These are phyloP conservation scores for Sturmia bella DNA, from an alignment of 2,888 invertebrate species.

Conservation along the genomic window DNA sequence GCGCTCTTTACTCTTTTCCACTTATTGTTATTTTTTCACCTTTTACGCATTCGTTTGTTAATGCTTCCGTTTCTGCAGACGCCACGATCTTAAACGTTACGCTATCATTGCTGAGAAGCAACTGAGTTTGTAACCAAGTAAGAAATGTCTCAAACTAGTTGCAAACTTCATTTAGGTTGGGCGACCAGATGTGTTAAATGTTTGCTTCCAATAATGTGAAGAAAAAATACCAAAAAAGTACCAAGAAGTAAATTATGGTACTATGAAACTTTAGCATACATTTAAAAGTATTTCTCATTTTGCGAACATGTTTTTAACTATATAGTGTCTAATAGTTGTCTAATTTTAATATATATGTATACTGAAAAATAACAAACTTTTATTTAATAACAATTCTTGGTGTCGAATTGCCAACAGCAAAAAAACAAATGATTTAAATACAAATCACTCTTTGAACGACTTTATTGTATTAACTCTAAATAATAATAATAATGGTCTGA, in stretches of 20 bases:
- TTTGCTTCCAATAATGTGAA: constrained; percentile 2
- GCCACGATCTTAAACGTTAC: constrained; percentile 43
- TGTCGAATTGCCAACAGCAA: too few relatives aligned
- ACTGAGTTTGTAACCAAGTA: constrained; percentile 48
- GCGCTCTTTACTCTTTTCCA: constrained; percentile 50
- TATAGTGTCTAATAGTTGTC: too few relatives aligned
- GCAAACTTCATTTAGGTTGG: constrained; percentile 21
- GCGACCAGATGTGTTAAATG: background rate
- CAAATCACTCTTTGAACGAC: too few relatives aligned
- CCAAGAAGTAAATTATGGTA: background rate
- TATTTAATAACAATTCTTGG: too few relatives aligned
- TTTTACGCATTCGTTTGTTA: constrained; percentile 43
- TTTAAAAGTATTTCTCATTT: too few relatives aligned
- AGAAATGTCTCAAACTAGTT: constrained; percentile 54
- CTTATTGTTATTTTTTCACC: constrained; percentile 31
- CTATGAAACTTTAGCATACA: too few relatives aligned
- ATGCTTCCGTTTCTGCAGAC: constrained; percentile 31
- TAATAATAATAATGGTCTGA: too few relatives aligned
- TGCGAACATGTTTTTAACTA: too few relatives aligned
- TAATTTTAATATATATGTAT: too few relatives aligned
- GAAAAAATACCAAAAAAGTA: constrained; percentile 8
- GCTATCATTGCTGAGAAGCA: constrained; percentile 57
- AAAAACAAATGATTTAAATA: too few relatives aligned
- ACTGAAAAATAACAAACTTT: too few relatives aligned
- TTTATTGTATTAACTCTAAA: too few relatives aligned